phyloP scores from a whole-genome alignment of 2,797 vertebrate species.

The Lophotriccus pileatus region DNA sequence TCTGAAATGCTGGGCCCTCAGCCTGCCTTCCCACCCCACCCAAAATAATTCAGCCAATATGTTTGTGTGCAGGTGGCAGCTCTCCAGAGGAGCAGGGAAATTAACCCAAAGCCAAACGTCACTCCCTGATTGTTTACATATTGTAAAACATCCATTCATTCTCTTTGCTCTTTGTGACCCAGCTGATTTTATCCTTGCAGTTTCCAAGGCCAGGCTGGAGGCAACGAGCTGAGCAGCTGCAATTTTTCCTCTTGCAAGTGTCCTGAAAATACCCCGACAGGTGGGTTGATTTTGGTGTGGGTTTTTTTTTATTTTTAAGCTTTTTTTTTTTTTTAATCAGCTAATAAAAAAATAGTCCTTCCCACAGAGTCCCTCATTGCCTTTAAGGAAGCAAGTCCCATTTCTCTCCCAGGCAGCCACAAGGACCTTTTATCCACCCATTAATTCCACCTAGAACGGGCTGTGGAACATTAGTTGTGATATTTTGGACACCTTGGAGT shows the following conservation, averaged over 20 bases:
- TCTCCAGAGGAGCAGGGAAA: constrained; percentile 7
- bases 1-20: not conserved
- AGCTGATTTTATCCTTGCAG: not conserved
- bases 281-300: not conserved
- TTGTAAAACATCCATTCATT: constrained; percentile 7
- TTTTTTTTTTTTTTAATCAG: not conserved
- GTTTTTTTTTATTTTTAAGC: not conserved
- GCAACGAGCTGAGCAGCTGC: not conserved
- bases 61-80: not conserved
- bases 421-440: not conserved
- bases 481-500: not conserved
- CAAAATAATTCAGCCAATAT: not conserved
- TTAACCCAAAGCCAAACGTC: constrained; percentile 9
- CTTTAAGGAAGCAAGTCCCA: not conserved
- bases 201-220: not conserved
- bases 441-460: not conserved
- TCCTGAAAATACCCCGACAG: not conserved
- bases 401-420: not conserved
- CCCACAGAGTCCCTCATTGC: not conserved
- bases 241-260: not conserved
- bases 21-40: not conserved
- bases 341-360: not conserved
- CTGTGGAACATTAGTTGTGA: not conserved
- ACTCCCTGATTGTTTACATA: not conserved
- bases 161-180: not conserved